A percentile compares a stretch with the other conserved stretches of the same genome.
These are phyloP conservation scores for Cryptosula pallasiana DNA, from an alignment of 2,888 invertebrate species.

Conservation along the genomic window DNA sequence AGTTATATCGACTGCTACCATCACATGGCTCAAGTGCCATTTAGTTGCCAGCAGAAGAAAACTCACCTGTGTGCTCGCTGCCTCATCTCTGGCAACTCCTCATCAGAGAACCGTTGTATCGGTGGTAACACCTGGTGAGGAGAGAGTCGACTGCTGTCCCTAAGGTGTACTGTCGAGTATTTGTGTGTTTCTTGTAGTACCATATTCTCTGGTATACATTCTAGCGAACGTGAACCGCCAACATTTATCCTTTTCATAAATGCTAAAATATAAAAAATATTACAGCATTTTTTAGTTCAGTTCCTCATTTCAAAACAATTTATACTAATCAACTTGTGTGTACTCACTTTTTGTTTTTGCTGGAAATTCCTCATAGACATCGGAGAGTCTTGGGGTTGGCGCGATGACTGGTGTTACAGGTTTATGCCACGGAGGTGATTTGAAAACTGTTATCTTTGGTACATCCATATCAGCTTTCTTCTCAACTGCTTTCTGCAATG, in stretches of 20 bases:
- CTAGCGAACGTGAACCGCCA: not conserved
- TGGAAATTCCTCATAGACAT: slow-evolving; percentile 18
- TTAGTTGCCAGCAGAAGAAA: no score
- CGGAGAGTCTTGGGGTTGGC: not conserved
- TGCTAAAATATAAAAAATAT: not conserved
- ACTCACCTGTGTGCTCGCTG: slow-evolving; percentile 16
- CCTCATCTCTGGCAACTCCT: slow-evolving; percentile 18
- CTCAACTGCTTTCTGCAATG: not conserved
- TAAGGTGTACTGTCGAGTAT: slow-evolving; percentile 15
- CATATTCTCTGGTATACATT: slow-evolving; percentile 18
- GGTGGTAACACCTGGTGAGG: slow-evolving; percentile 21
- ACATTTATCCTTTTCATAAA: not conserved
- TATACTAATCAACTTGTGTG: no score
- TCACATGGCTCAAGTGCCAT: no score
- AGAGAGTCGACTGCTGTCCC: not conserved
- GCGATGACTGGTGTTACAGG: not conserved
- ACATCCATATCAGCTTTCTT: not conserved
- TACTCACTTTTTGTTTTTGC: not conserved
- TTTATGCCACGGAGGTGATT: slow-evolving; percentile 20
- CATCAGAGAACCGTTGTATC: slow-evolving; percentile 1
- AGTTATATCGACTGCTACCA: no score
- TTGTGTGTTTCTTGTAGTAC: slow-evolving; percentile 15
- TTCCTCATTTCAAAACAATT: no score
- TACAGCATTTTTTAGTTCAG: no score
- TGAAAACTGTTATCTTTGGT: slow-evolving; percentile 20